These are phyloP conservation scores for Gymnodraco acuticeps DNA, from an alignment of 2,797 vertebrate genomes.

Conservation along the genomic window DNA sequence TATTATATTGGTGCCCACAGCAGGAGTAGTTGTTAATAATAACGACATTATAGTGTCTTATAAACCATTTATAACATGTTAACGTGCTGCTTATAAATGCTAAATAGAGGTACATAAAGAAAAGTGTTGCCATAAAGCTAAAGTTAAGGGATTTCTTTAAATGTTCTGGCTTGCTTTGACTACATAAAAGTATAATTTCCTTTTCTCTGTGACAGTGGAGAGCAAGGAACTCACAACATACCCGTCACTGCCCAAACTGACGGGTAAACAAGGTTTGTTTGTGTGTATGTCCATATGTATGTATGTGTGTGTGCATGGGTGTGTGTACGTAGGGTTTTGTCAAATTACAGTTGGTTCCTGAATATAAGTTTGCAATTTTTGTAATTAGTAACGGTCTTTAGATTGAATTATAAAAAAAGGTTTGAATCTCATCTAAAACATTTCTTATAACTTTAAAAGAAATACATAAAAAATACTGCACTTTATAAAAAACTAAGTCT, in stretches of 20 bases:
- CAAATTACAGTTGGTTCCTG: no score
- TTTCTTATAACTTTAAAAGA: no score
- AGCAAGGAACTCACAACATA: conserved; percentile 43
- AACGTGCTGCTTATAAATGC: neutral
- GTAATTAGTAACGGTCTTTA: no score
- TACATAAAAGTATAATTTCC: conserved; percentile 35
- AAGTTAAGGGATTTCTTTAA: neutral
- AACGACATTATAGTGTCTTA: neutral
- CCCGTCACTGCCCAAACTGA: conserved; percentile 24
- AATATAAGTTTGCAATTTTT: no score
- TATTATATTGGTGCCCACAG: neutral
- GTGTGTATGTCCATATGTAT: neutral
- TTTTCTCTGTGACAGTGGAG: conserved; percentile 53
- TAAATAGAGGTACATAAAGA: neutral
- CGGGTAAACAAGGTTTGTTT: conserved; percentile 59
- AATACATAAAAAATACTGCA: no score
- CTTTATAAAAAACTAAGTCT: no score
- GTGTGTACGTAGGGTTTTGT: neutral
- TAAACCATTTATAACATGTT: neutral
- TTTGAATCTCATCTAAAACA: no score
- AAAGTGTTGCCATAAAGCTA: neutral
- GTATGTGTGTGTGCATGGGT: neutral
- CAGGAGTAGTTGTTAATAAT: neutral
- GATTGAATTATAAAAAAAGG: no score
- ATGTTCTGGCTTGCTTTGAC: conserved; percentile 25